Percentiles rank a stretch among this genome's conserved stretches.
Conservation (phyloP, 2,888 invertebrate species). For the Calliphora vomitoria region DNA sequence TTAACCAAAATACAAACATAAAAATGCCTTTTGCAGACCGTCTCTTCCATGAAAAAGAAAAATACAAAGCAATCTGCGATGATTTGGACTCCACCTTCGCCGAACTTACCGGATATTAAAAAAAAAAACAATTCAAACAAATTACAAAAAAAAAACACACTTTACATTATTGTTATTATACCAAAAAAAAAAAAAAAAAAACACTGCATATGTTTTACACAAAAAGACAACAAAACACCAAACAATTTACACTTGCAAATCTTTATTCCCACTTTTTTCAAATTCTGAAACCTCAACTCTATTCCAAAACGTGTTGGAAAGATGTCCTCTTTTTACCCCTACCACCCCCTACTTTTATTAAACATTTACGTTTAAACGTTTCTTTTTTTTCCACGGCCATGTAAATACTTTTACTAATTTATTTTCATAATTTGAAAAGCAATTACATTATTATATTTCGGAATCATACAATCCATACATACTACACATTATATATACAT, state of each 20-base stretch:
- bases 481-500: slow-evolving; percentile 32
- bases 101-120: slow-evolving; percentile 98
- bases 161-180: slow-evolving; percentile 28
- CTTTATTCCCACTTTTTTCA: slow-evolving; percentile 12
- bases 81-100: slow-evolving; percentile 98
- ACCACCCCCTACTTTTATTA: slow-evolving; percentile 10
- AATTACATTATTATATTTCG: background rate
- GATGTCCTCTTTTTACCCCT: slow-evolving; percentile 14
- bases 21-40: slow-evolving; percentile 89
- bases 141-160: slow-evolving; percentile 52
- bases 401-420: slow-evolving; percentile 61
- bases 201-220: slow-evolving; percentile 19
- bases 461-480: slow-evolving; percentile 32
- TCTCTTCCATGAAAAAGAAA: slow-evolving; percentile 92
- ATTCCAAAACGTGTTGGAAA: slow-evolving; percentile 42
- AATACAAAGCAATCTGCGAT: slow-evolving; percentile 98
- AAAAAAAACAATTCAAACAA: slow-evolving; percentile 80
- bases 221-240: slow-evolving; percentile 45
- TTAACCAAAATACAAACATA: slow-evolving; percentile 77
- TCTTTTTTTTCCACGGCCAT: slow-evolving; percentile 34
- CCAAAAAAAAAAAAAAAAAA: too few species aligned
- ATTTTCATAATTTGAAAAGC: background rate
- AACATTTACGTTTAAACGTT: background rate
- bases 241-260: slow-evolving; percentile 39
- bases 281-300: background rate